Conservation (phyloP, 2,888 invertebrate genomes). For the Mythimna albipuncta region DNA sequence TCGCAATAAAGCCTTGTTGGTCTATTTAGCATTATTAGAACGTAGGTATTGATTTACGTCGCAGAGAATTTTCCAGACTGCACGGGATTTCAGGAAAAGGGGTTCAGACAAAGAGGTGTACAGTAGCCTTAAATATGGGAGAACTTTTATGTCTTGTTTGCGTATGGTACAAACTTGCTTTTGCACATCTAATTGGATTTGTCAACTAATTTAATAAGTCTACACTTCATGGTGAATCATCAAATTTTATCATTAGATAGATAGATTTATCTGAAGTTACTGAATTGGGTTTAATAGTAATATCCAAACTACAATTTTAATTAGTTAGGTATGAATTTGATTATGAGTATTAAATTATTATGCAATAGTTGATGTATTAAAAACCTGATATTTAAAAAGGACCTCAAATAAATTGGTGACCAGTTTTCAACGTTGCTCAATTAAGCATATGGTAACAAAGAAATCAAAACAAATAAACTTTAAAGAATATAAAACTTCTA, state of each 20-base stretch:
- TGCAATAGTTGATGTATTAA: constrained; percentile 9
- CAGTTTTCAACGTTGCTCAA: neutral
- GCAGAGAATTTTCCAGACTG: constrained; percentile 66
- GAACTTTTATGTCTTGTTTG: neutral
- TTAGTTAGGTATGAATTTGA: neutral
- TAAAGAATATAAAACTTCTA: neutral
- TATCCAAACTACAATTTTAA: neutral
- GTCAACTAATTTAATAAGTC: constrained; percentile 8
- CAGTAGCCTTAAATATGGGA: constrained; percentile 7
- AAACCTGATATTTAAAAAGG: neutral
- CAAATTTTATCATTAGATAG: constrained; percentile 25
- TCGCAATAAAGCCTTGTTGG: constrained; percentile 7
- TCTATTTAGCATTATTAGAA: constrained; percentile 11
- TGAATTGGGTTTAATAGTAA: neutral
- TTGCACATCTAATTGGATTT: constrained; percentile 38
- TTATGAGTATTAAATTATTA: constrained; percentile 9
- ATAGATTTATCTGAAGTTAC: neutral
- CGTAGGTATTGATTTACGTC: constrained; percentile 56
- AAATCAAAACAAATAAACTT: neutral
- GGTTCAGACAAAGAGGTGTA: constrained; percentile 39
- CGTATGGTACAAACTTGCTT: neutral
- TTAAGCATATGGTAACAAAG: constrained; percentile 1
- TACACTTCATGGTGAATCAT: constrained; percentile 23
- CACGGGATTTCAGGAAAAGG: constrained; percentile 23
- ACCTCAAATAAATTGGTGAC: neutral